These are phyloP conservation scores for Tetragnatha montana DNA, from an alignment of 2,888 invertebrate species.

Conservation along the genomic window DNA sequence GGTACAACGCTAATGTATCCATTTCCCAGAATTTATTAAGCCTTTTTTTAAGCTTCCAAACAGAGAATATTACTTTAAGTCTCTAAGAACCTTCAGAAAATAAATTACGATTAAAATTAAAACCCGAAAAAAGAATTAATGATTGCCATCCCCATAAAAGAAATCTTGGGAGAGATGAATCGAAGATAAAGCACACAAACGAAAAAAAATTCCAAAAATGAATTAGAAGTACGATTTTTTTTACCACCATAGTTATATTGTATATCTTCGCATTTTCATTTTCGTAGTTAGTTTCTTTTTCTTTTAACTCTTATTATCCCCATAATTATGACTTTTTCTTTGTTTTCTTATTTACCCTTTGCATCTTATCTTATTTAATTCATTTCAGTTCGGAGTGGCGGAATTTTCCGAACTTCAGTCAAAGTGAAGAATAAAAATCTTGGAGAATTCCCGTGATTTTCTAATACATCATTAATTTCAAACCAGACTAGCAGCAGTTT, in stretches of 20 bases:
- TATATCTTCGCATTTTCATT: conserved; percentile 29
- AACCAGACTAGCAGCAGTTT: background rate
- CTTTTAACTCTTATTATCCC: conserved; percentile 51
- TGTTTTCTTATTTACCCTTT: conserved; percentile 20
- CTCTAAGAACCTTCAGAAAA: conserved; percentile 14
- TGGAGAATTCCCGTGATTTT: conserved; percentile 24
- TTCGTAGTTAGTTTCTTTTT: conserved; percentile 24
- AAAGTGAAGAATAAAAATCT: conserved; percentile 19
- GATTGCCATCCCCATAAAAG: conserved; percentile 18
- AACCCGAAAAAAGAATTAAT: conserved; percentile 31
- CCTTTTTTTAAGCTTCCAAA: background rate
- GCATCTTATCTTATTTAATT: conserved; percentile 36
- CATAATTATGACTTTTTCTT: conserved; percentile 41
- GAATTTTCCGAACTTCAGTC: conserved; percentile 21
- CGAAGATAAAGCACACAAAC: background rate
- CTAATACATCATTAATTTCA: conserved; percentile 41
- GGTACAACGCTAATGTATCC: conserved; percentile 14
- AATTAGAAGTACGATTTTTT: conserved; percentile 33
- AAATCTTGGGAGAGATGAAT: conserved; percentile 23
- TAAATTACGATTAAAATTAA: conserved; percentile 52
- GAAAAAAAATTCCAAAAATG: conserved; percentile 37
- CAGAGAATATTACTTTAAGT: conserved; percentile 3
- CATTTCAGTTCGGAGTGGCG: background rate
- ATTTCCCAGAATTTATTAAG: conserved; percentile 39
- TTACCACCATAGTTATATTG: background rate